Evolutionary conservation across 2,888 invertebrate genomes (phyloP), one percentile per base, ranked within the genome.

Genomic region (Liodrosophila aerea): DNA sequence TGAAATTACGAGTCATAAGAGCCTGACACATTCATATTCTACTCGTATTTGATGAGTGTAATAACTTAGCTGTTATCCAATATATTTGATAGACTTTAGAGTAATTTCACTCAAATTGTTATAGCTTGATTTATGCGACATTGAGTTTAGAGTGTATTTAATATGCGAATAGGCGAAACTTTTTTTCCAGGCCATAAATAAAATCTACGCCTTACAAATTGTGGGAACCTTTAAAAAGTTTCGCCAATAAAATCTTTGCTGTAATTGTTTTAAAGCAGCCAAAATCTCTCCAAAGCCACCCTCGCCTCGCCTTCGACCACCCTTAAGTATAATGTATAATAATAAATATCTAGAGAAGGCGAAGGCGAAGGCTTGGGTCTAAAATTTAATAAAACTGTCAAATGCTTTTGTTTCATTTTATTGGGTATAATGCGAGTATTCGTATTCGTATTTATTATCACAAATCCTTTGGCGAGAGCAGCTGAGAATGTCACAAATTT

Each of bases 361-460:
- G 8, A 15, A 16, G 29, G 46, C 18, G 5, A 33, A 7, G 37
- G 53, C 22, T 7, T 11, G 9, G 27, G 22, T 22, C 22, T 30
- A 27, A 60, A 65, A 62, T 83, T 73, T 80, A 73, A 73, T 80
- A 83, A 77, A 76, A 77, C 43, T 64, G 81, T 73, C 76, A 83
- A 66, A 63, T 52, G 66, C 54, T 54, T 63, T 67, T 71, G 43
- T 63, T 54, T 54, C 47, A 62, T 65, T 81, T 73, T 61, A 46
- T 59, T 54, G 50, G 37, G 44, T 59, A 52, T 54, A 40, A 57
- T 58, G n/a, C n/a, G n/a, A n/a, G n/a, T n/a, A n/a, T n/a, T n/a
- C n/a, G n/a, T n/a, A 44, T 40, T 62, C 47, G 71, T 58, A 63
- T 72, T 66, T 65, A 76, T 66, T 69, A 63, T 56, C 41, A 13